A percentile compares a stretch with the other conserved stretches of the same genome.
phyloP scores from a whole-genome alignment of 1,140 invertebrate genomes.

The Luehdorfia chinensis region DNA sequence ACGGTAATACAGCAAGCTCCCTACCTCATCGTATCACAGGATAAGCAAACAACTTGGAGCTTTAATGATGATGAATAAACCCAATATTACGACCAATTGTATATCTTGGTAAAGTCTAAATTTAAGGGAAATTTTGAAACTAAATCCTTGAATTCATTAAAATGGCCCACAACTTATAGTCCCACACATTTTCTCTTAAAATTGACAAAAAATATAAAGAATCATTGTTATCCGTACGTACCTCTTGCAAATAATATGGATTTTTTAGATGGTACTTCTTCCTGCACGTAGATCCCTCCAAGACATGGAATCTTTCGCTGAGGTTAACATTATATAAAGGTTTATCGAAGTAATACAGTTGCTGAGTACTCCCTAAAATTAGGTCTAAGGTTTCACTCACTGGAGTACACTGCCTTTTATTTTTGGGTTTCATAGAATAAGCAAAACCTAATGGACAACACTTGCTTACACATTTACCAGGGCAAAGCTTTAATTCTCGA shows the following conservation, averaged over 20 bases:
- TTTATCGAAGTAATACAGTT: constrained; percentile 13
- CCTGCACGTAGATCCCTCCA: constrained; percentile 22
- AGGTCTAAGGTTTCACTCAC: constrained; percentile 5
- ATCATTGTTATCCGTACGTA: too few species aligned
- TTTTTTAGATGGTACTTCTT: constrained; percentile 26
- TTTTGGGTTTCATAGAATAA: constrained; percentile 7
- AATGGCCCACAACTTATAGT: too few species aligned
- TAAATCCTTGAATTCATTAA: too few species aligned
- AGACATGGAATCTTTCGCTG: constrained; percentile 18
- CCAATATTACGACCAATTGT: too few species aligned
- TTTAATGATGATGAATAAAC: too few species aligned
- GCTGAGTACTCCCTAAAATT: constrained; percentile 15
- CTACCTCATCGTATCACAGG: too few species aligned
- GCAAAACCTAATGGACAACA: constrained; percentile 33
- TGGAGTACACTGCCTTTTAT: not conserved
- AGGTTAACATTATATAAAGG: constrained; percentile 11
- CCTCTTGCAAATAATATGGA: constrained; percentile 20
- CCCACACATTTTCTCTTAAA: too few species aligned
- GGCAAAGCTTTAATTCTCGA: constrained; percentile 17
- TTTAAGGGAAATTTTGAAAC: too few species aligned
- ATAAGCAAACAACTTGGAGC: too few species aligned
- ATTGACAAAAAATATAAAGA: too few species aligned
- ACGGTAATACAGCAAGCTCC: too few species aligned
- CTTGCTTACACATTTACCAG: constrained; percentile 31
- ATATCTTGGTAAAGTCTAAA: too few species aligned